phyloP scores from a whole-genome alignment of 2,888 invertebrate genomes.

The Germaria angustata region DNA sequence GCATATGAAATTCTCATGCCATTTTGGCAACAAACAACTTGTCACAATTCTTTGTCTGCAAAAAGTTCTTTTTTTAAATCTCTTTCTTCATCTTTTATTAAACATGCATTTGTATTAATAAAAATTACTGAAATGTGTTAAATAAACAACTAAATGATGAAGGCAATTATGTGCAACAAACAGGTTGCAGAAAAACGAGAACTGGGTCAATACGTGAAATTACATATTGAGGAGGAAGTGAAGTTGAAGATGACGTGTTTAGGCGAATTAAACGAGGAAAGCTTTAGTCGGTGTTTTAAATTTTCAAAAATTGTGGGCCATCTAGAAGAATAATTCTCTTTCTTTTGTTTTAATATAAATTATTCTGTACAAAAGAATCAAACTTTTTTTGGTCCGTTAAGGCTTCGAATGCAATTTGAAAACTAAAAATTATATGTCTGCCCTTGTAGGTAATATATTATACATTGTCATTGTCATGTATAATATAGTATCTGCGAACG shows the following conservation, averaged over 20 bases:
- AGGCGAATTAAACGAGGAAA: too few species aligned
- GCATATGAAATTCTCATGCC: constrained; percentile 61
- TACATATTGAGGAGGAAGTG: background rate
- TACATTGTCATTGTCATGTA: too few species aligned
- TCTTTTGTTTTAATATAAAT: too few species aligned
- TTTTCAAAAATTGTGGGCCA: too few species aligned
- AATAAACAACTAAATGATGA: constrained; percentile 51
- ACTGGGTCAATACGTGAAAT: constrained; percentile 50
- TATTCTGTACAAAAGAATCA: too few species aligned
- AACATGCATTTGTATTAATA: constrained; percentile 41
- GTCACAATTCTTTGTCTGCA: constrained; percentile 30
- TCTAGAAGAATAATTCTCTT: too few species aligned
- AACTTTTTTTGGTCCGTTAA: too few species aligned
- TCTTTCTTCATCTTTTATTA: background rate
- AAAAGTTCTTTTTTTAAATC: background rate
- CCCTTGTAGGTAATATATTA: too few species aligned
- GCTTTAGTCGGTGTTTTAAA: too few species aligned
- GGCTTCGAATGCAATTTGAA: too few species aligned
- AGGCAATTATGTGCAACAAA: constrained; percentile 48
- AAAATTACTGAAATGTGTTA: constrained; percentile 57
- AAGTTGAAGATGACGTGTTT: background rate
- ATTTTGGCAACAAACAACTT: constrained; percentile 47
- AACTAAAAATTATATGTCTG: too few species aligned
- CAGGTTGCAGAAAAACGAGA: constrained; percentile 49
- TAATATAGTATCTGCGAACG: too few species aligned